Base-by-base conservation (phyloP, 2,113 vertebrate genomes). In the Saccopteryx leptura region DNA sequence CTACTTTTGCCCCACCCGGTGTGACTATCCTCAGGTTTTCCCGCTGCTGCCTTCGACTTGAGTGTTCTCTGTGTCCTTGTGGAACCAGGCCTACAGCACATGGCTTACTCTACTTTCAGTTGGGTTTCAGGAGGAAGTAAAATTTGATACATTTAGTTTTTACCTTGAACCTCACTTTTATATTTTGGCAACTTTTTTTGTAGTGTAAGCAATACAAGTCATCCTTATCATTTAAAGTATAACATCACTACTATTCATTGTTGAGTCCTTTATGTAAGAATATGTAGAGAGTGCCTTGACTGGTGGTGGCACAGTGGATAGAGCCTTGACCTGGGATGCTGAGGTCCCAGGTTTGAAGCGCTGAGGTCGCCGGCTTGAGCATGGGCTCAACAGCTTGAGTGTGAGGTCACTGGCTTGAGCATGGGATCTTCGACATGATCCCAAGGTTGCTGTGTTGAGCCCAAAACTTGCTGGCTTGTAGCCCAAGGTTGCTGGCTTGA, bases 1-100 rank as follows among this genome's bases (percentile, higher is more conserved):
- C 65, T 66, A 31, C 26, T 15, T 31, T 31, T 7, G 28, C 24
- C 63, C 26, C 11, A 4, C 26, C 5, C 63, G 2, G 26, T 65
- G 9, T 65, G 26, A 11, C 4, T 14, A 23, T 39, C 39, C 79
- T 91, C 72, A 78, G 52, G 5, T 26, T 94, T 84, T 74, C 28
- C 26, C 7, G 4, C 11, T 46, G 58, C 39, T 10, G 56, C 48
- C 17, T 84, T 18, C 52, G 39, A 58, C 54, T 46, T 39, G 52
- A 33, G 82, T 17, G n/a, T 46, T 69, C 61, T 76, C 33, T 66
- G 7, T 52, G 24, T 88, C 26, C 54, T 71, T 52, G 13, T 46
- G 74, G 50, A 75, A 91, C 81, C n/a, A 84, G 23, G 31, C 58
- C 50, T 39, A 19, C 60, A 89, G 89, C 65, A 68, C 90, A 66